These are phyloP conservation scores for Trichechus manatus DNA, from an alignment of 2,113 vertebrate species.

Conservation along the genomic window DNA sequence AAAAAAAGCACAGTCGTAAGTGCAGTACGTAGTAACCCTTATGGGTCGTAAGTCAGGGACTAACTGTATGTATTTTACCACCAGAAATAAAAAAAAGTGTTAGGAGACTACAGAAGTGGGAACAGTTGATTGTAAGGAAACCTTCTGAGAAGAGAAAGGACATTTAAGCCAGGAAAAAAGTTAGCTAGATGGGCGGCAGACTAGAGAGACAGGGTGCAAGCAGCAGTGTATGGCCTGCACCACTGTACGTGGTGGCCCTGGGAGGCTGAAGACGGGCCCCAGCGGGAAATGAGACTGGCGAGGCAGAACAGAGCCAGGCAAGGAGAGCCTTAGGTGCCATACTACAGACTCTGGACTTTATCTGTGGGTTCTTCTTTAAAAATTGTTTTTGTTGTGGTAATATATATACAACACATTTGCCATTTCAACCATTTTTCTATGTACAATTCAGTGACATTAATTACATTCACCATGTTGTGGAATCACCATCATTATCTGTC, in stretches of 20 bases:
- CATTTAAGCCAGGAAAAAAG: neutral
- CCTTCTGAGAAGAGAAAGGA: neutral
- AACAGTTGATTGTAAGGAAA: neutral
- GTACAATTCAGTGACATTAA: neutral
- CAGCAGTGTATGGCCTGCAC: neutral
- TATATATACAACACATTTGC: neutral
- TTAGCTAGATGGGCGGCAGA: neutral
- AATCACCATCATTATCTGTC: neutral
- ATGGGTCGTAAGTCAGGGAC: neutral
- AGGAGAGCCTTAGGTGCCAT: neutral
- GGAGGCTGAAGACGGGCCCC: rapidly evolving
- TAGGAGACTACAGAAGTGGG: neutral
- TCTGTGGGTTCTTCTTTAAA: no score
- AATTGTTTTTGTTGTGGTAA: no score
- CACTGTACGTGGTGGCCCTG: neutral
- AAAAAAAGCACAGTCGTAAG: neutral
- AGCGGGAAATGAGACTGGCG: neutral
- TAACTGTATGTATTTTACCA: neutral
- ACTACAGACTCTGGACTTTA: neutral
- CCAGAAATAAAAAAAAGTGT: no score
- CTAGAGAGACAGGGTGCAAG: neutral
- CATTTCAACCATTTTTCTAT: neutral
- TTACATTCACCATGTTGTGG: neutral
- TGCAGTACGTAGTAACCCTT: neutral
- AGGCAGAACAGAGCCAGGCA: neutral